These are phyloP conservation scores for Loxodonta africana DNA, from an alignment of 2,113 vertebrate species.

Conservation along the genomic window DNA sequence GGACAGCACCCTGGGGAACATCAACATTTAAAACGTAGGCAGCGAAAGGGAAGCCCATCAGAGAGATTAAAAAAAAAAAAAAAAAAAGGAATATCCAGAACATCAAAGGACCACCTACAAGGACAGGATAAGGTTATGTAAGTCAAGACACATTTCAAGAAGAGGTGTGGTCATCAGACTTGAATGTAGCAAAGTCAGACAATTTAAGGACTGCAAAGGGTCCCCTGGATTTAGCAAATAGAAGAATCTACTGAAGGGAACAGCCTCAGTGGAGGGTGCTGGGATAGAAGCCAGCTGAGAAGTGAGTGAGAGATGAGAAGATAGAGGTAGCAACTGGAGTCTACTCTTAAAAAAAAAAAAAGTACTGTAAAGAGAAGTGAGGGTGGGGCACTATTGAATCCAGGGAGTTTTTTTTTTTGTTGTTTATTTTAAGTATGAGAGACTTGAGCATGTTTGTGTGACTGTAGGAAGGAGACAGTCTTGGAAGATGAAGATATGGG, in stretches of 20 bases:
- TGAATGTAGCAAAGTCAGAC: background rate
- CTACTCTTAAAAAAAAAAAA: background rate
- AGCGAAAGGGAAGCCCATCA: background rate
- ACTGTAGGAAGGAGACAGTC: background rate
- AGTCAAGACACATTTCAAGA: constrained; percentile 3
- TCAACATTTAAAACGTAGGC: background rate
- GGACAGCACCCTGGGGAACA: background rate
- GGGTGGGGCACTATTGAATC: background rate
- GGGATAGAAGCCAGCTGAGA: background rate
- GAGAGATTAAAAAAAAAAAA: background rate
- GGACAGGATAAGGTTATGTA: background rate
- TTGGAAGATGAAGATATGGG: background rate
- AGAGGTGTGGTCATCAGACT: background rate
- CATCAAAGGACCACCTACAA: background rate
- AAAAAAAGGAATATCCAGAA: background rate
- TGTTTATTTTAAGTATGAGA: constrained; percentile 34
- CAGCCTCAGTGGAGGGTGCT: background rate
- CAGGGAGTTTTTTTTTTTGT: constrained; percentile 3
- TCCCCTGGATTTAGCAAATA: background rate
- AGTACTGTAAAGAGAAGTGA: background rate
- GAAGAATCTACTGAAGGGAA: background rate
- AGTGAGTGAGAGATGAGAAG: background rate
- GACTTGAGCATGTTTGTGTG: background rate
- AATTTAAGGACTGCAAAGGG: background rate
- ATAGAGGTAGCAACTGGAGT: background rate